Percentiles rank a stretch among this genome's conserved stretches.
Evolutionary conservation across 2,113 vertebrate genomes (phyloP).

Genomic region (pig (Sus scrofa)): DNA sequence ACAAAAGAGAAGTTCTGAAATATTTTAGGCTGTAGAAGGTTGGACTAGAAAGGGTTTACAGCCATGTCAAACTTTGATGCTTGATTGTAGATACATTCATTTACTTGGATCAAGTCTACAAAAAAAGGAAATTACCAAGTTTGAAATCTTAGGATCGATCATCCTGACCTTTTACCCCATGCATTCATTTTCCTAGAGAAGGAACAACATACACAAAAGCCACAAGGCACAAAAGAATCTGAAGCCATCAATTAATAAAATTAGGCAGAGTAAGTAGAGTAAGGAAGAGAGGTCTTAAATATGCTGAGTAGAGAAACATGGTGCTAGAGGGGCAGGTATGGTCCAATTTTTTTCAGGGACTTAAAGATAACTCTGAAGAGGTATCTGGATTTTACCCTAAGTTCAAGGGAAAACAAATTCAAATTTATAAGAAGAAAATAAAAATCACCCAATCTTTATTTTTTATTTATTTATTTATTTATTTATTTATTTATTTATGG

Average conservation of each 20-base stretch:
- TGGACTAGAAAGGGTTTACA: not conserved
- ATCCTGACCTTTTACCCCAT: not conserved
- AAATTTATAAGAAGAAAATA: conserved; percentile 11
- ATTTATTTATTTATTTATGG: too few species aligned
- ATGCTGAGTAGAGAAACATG: not conserved
- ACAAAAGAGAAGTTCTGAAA: conserved; percentile 7
- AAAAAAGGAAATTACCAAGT: not conserved
- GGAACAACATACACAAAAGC: not conserved
- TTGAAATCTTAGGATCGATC: not conserved
- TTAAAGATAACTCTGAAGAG: not conserved
- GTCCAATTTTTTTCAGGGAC: not conserved
- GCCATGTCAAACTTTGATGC: not conserved
- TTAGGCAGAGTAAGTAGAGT: not conserved
- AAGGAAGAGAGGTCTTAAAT: conserved; percentile 37
- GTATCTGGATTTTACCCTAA: not conserved
- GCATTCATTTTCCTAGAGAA: conserved; percentile 6
- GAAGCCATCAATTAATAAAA: not conserved
- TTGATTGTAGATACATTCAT: not conserved
- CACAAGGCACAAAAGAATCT: not conserved
- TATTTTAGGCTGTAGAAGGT: not conserved
- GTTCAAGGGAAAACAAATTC: not conserved
- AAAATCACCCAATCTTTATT: not conserved
- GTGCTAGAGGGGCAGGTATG: too few species aligned
- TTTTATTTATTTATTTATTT: not conserved
- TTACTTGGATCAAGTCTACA: not conserved